Percentiles rank a stretch among this genome's conserved stretches.
Conservation (phyloP, 2,797 vertebrate species). For the Simalia tracyae region DNA sequence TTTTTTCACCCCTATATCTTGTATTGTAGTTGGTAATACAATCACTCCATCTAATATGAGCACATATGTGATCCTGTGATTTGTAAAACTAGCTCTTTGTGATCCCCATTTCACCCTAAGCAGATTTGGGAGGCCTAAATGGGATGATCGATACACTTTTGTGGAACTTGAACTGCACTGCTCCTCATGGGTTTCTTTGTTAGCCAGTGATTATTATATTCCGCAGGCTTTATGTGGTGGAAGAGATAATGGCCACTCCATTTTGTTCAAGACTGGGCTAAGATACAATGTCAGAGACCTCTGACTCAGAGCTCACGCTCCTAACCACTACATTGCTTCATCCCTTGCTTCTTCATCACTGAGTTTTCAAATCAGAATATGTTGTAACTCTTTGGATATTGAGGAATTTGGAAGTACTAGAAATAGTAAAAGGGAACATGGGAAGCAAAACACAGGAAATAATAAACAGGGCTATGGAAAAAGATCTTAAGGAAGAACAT, state of each 20-base stretch:
- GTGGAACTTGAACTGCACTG: not conserved
- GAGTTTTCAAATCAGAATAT: not conserved
- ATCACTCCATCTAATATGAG: too few species aligned
- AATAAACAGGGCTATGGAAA: not conserved
- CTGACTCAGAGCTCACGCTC: not conserved
- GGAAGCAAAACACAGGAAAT: not conserved
- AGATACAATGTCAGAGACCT: not conserved
- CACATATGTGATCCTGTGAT: not conserved
- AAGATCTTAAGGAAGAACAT: not conserved
- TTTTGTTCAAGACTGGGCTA: not conserved
- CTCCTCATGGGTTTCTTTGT: not conserved
- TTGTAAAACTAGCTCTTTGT: not conserved
- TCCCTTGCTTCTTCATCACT: too few species aligned
- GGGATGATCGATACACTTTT: not conserved
- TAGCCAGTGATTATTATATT: not conserved
- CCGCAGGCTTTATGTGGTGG: not conserved
- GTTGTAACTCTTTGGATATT: not conserved
- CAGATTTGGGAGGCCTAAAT: not conserved
- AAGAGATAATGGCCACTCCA: not conserved
- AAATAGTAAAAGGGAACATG: not conserved
- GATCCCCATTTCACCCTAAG: not conserved
- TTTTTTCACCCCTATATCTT: not conserved
- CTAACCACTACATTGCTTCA: not conserved
- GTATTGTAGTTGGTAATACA: not conserved
- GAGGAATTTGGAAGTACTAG: not conserved